Percentiles rank a stretch among this genome's conserved stretches.
These are phyloP conservation scores for Saturnia pavonia DNA, from an alignment of 2,888 invertebrate genomes.

Conservation along the genomic window DNA sequence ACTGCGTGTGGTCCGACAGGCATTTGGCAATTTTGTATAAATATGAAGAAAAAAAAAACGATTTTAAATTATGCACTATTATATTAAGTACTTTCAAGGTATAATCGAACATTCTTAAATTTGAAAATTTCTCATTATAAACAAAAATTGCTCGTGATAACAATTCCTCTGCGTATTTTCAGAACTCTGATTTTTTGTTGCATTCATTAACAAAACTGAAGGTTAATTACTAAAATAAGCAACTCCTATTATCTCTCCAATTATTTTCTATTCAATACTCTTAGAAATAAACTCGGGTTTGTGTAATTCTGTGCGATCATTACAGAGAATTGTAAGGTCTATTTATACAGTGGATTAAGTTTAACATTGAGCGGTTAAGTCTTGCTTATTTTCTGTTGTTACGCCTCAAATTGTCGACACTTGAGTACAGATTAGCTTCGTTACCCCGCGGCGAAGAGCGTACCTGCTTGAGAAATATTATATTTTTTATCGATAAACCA, in stretches of 20 bases:
- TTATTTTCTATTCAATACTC: constrained; percentile 13
- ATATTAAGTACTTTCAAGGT: too few species aligned
- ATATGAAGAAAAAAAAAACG: too few species aligned
- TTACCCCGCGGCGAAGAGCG: constrained; percentile 72
- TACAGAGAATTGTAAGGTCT: constrained; percentile 41
- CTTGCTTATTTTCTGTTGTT: constrained; percentile 80
- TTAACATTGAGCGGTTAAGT: constrained; percentile 57
- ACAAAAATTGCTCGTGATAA: too few species aligned
- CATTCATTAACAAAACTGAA: background rate
- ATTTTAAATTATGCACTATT: too few species aligned
- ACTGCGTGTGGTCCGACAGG: too few species aligned
- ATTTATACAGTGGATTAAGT: constrained; percentile 60
- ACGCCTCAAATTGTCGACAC: constrained; percentile 80
- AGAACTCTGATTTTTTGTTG: too few species aligned
- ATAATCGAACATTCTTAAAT: too few species aligned
- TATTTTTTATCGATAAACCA: constrained; percentile 37
- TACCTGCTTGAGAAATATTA: constrained; percentile 57
- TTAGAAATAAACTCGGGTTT: constrained; percentile 14
- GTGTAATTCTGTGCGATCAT: constrained; percentile 36
- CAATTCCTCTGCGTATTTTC: too few species aligned
- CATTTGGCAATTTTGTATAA: too few species aligned
- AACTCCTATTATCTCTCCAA: background rate
- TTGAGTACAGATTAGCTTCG: constrained; percentile 81
- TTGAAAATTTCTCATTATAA: too few species aligned
- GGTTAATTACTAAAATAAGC: background rate